Base-by-base conservation (phyloP, 2,888 invertebrate genomes). In the Hydrotaea cyrtoneurina region DNA sequence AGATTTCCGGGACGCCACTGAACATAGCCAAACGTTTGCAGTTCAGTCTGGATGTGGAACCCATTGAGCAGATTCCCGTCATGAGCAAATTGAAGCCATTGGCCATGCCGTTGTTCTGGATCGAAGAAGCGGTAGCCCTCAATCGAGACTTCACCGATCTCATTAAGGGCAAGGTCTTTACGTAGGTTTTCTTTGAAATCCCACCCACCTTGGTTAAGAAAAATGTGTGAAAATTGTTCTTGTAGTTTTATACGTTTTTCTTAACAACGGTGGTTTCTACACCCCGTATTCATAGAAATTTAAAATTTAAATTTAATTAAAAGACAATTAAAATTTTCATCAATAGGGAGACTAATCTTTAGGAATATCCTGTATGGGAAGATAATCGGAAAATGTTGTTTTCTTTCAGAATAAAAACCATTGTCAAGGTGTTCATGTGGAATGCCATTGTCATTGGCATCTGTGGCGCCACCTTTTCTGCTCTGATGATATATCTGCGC, bases 91-190 rank as follows among this genome's bases (percentile, higher is more conserved):
- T 96, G 2, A 94, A 95, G 0, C 92, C 93, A 0, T 93, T 94
- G 0, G 90, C 96, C 0, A 92, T 95, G 55, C 96, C 97, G 0
- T 55, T 97, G 2, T 95, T 97, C 87, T 97, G 97, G 97, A 92
- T 96, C 0, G 96, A 96, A 89, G 96, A 97, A 94, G 94, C 95
- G 1, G 90, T 89, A 11, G 85, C 87, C 78, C 80, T 90, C 77
- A 84, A 87, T 39, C 86, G 86, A 31, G 69, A 77, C 2, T 80
- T 87, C 10, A 89, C 89, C 0, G 86, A 86, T 46, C 19, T 87
- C 53, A 72, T 90, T 19, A 85, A 88, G 26, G 83, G 86, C n/a
- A 87, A 87, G 69, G 86, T 90, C 43, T 89, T 88, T 78, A 73
- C 82, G 90, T 90, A 82, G 53, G 88, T 83, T 39, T 15, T 13